Percentiles rank a stretch among this genome's conserved stretches.
Conservation (phyloP, 2,797 vertebrate species). For the Myotis vivesi region DNA sequence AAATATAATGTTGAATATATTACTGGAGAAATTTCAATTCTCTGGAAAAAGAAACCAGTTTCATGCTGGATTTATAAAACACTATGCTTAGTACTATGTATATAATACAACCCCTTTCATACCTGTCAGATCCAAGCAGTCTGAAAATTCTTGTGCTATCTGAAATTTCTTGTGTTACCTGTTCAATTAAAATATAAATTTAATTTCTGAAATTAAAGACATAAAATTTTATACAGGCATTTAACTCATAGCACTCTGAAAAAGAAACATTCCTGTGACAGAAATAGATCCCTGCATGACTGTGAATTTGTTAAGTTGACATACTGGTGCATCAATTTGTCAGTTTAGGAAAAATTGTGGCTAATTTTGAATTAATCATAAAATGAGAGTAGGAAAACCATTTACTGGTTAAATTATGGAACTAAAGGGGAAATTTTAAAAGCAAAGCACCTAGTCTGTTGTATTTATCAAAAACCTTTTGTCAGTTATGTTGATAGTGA, state of each 20-base stretch:
- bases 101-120: slow-evolving; percentile 55
- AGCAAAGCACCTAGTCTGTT: neutral
- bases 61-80: neutral
- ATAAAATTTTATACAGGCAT: neutral
- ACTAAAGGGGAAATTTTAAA: slow-evolving; percentile 11
- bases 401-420: slow-evolving; percentile 18
- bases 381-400: slow-evolving; percentile 3
- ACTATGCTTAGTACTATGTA: neutral
- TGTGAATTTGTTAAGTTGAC: neutral
- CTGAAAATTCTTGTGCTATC: slow-evolving; percentile 98
- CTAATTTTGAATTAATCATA: slow-evolving; percentile 20
- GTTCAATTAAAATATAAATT: slow-evolving; percentile 73
- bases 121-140: slow-evolving; percentile 99
- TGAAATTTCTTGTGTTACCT: slow-evolving; percentile 99
- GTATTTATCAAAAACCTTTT: neutral
- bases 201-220: slow-evolving; percentile 58
- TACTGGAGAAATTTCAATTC: slow-evolving; percentile 32
- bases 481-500: neutral
- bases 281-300: neutral
- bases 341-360: slow-evolving; percentile 16
- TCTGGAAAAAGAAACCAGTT: slow-evolving; percentile 25
- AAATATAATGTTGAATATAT: neutral
- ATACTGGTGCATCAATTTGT: neutral
- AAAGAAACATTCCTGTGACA: neutral
- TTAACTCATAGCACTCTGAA: slow-evolving; percentile 3